Conservation (phyloP, 2,888 invertebrate genomes). For the Drosophila leonis region DNA sequence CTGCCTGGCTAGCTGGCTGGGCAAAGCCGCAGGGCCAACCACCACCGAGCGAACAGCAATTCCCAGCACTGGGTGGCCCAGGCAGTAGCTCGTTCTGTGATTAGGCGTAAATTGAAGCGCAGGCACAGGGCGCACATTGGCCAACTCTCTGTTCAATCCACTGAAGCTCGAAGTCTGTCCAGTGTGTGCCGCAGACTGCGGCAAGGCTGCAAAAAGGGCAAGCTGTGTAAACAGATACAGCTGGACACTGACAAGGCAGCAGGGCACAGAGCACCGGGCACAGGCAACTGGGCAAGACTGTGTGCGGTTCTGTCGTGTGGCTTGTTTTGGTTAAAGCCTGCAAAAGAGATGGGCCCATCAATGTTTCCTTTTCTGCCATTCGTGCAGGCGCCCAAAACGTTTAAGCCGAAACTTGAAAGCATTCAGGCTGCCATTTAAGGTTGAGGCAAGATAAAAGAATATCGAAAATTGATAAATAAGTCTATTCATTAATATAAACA, state of each 20-base stretch:
- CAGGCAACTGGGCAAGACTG: neutral
- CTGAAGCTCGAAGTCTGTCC: neutral
- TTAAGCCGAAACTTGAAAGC: conserved; percentile 21
- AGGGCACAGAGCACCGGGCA: neutral
- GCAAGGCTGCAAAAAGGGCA: conserved; percentile 62
- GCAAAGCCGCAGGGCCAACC: conserved; percentile 30
- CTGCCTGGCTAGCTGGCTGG: conserved; percentile 5
- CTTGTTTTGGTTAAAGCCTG: conserved; percentile 44
- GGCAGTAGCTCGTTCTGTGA: conserved; percentile 36
- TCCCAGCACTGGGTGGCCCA: conserved; percentile 28
- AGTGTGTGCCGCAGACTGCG: conserved; percentile 17
- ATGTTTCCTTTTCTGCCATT: conserved; percentile 33
- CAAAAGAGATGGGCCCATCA: conserved; percentile 41
- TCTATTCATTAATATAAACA: neutral
- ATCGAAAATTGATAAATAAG: conserved; percentile 9
- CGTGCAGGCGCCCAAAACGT: conserved; percentile 8
- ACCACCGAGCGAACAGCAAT: conserved; percentile 22
- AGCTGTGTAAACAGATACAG: conserved; percentile 76
- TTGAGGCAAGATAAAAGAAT: conserved; percentile 10
- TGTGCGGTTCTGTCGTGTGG: conserved; percentile 47
- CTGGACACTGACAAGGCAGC: conserved; percentile 53
- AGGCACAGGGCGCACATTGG: conserved; percentile 40
- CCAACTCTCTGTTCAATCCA: conserved; percentile 1
- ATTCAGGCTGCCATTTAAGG: conserved; percentile 3
- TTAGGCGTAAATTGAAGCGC: conserved; percentile 66